These are phyloP conservation scores for Carcinoscorpius rotundicauda DNA, from an alignment of 1,140 invertebrate genomes.

Conservation along the genomic window DNA sequence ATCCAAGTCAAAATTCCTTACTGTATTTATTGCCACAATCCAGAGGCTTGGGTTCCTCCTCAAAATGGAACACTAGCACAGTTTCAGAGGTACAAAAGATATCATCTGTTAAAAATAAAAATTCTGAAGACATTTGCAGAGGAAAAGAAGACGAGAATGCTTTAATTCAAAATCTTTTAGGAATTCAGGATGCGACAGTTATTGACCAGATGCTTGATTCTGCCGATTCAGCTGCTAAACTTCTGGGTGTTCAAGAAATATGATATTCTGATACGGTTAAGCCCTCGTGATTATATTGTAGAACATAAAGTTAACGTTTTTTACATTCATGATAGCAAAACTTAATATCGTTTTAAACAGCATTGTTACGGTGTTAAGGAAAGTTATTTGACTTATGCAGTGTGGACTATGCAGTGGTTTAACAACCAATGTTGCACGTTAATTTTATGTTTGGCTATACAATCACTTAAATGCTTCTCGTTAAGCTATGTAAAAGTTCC, in stretches of 20 bases:
- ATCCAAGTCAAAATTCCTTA: conserved; percentile 44
- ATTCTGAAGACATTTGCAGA: conserved; percentile 7
- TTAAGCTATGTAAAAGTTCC: no score
- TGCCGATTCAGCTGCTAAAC: conserved; percentile 71
- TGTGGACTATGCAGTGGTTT: no score
- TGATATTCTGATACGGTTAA: not conserved
- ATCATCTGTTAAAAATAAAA: conserved; percentile 7
- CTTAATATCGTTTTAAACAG: no score
- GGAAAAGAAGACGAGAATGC: conserved; percentile 11
- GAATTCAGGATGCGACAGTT: conserved; percentile 71
- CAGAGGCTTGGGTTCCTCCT: not conserved
- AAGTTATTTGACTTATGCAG: no score
- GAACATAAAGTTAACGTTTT: no score
- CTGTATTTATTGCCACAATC: conserved; percentile 8
- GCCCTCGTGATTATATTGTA: no score
- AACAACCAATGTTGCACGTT: no score
- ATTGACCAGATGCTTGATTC: conserved; percentile 69
- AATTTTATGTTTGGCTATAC: no score
- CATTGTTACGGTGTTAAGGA: no score
- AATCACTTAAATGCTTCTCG: no score
- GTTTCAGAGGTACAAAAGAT: conserved; percentile 21
- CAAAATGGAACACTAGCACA: conserved; percentile 1
- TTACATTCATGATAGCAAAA: no score
- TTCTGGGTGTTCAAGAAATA: conserved; percentile 51
- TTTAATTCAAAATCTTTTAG: conserved; percentile 75